phyloP scores from a whole-genome alignment of 2,888 invertebrate genomes.

The Melanchra persicariae region DNA sequence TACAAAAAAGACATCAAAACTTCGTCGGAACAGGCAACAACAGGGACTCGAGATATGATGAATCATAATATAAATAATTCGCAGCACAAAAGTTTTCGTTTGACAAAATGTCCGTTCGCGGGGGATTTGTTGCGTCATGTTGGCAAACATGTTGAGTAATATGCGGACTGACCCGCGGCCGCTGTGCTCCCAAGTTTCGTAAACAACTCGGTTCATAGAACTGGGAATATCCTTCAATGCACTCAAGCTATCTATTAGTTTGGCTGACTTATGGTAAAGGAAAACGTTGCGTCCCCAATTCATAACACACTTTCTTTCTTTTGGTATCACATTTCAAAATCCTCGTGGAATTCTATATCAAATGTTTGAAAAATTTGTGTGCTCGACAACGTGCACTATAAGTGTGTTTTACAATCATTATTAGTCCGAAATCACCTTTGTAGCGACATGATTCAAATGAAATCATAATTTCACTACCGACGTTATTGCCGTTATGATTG shows the following conservation, averaged over 20 bases:
- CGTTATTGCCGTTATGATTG: too few relatives aligned
- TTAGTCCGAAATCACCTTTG: too few relatives aligned
- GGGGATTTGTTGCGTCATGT: conserved; percentile 20
- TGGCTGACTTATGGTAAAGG: not conserved
- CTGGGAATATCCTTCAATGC: conserved; percentile 35
- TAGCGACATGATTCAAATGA: too few relatives aligned
- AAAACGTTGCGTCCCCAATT: conserved; percentile 5
- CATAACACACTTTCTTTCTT: not conserved
- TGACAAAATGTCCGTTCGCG: conserved; percentile 40
- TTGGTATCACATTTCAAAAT: too few relatives aligned
- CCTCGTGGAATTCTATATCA: too few relatives aligned
- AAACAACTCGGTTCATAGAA: conserved; percentile 56
- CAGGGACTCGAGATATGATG: conserved; percentile 26
- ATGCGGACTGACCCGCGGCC: conserved; percentile 43
- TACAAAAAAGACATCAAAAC: conserved; percentile 47
- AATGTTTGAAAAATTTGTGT: too few relatives aligned
- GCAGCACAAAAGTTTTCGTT: conserved; percentile 36
- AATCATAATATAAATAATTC: conserved; percentile 45
- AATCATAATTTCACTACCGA: too few relatives aligned
- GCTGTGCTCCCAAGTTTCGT: conserved; percentile 39
- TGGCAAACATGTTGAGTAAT: conserved; percentile 58
- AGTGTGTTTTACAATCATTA: too few relatives aligned
- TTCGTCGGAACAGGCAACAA: conserved; percentile 25
- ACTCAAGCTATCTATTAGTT: conserved; percentile 21
- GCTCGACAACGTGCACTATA: too few relatives aligned